These are phyloP conservation scores for Sternotherus odoratus DNA, from an alignment of 2,797 vertebrate genomes.

Conservation along the genomic window DNA sequence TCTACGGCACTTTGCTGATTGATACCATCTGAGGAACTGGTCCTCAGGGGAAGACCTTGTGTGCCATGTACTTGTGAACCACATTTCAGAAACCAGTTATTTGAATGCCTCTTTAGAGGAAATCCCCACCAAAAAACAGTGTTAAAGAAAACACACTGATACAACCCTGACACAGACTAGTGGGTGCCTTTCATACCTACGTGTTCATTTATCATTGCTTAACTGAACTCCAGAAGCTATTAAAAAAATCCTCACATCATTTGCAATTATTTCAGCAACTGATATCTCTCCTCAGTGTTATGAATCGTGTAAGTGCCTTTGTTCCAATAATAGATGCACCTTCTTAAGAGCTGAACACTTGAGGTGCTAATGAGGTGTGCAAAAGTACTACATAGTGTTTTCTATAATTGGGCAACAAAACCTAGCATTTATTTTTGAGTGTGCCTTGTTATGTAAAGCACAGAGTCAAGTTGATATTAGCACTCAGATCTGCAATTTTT, in stretches of 20 bases:
- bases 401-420: constrained; percentile 61
- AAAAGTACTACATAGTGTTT: constrained; percentile 33
- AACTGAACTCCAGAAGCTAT: constrained; percentile 46
- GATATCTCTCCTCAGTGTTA: constrained; percentile 29
- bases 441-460: constrained; percentile 50
- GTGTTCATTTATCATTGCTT: neutral
- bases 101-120: constrained; percentile 8
- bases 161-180: neutral
- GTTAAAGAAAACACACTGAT: neutral
- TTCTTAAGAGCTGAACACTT: constrained; percentile 58
- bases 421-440: constrained; percentile 49
- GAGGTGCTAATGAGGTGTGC: constrained; percentile 75
- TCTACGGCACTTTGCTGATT: neutral
- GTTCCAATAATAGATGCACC: constrained; percentile 47
- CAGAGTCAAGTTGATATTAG: constrained; percentile 7
- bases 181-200: neutral
- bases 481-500: constrained; percentile 50
- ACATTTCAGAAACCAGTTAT: constrained; percentile 1
- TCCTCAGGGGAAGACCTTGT: neutral
- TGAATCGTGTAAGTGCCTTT: constrained; percentile 57
- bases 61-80: neutral
- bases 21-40: neutral
- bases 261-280: constrained; percentile 60
- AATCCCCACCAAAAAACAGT: constrained; percentile 2
- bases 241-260: constrained; percentile 37